These are phyloP conservation scores for Phalloptychus januarius DNA, from an alignment of 2,797 vertebrate species.

Conservation along the genomic window DNA sequence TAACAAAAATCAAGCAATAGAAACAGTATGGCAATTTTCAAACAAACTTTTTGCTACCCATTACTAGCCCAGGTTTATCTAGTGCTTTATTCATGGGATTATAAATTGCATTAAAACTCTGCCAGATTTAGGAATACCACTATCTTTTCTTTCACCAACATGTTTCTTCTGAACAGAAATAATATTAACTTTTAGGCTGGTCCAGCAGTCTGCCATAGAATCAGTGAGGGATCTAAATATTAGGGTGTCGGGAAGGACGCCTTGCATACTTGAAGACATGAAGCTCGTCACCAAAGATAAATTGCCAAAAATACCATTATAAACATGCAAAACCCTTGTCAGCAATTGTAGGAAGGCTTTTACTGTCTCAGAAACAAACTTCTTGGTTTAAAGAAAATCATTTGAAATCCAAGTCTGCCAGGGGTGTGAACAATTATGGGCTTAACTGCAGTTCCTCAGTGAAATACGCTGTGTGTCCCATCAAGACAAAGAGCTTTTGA, in stretches of 20 bases:
- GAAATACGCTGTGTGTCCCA: not conserved
- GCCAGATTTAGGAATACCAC: too few relatives aligned
- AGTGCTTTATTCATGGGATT: too few relatives aligned
- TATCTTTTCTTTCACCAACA: not conserved
- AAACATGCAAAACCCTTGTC: not conserved
- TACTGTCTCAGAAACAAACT: not conserved
- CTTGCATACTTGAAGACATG: too few relatives aligned
- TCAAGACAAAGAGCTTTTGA: conserved; percentile 1
- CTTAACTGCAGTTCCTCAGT: not conserved
- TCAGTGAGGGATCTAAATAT: not conserved
- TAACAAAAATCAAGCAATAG: not conserved
- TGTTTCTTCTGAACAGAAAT: not conserved
- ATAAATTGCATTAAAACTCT: too few relatives aligned
- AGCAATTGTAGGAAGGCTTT: not conserved
- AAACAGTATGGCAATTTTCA: not conserved
- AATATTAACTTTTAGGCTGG: not conserved
- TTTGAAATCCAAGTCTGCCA: not conserved
- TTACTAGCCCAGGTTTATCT: too few relatives aligned
- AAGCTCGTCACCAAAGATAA: not conserved
- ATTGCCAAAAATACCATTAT: not conserved
- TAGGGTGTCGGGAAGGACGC: too few relatives aligned
- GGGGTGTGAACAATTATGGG: not conserved
- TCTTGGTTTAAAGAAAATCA: not conserved
- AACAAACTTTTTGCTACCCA: not conserved
- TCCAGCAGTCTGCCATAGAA: not conserved